Conservation (phyloP, 2,888 invertebrate genomes). For the Leucoma salicis region DNA sequence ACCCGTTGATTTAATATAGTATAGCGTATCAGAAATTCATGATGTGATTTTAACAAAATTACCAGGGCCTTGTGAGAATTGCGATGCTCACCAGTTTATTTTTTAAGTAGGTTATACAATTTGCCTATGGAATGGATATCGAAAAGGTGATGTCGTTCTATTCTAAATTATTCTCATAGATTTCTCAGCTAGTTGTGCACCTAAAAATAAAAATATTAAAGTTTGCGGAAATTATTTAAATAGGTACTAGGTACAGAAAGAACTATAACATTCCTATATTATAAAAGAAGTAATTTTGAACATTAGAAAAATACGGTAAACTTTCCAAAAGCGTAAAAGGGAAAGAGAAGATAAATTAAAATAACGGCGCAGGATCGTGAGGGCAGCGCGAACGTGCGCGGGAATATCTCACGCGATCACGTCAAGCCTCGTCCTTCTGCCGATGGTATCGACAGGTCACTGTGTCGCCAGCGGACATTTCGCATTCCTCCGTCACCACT, state of each 20-base stretch:
- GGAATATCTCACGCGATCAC: conserved; percentile 69
- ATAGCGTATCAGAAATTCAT: conserved; percentile 46
- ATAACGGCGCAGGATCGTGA: conserved; percentile 51
- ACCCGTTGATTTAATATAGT: conserved; percentile 50
- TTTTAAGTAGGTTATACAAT: too few species aligned
- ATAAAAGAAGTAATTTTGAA: too few species aligned
- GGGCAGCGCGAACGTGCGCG: conserved; percentile 56
- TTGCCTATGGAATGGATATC: too few species aligned
- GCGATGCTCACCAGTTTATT: too few species aligned
- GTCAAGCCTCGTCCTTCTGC: conserved; percentile 47
- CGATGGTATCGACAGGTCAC: conserved; percentile 60
- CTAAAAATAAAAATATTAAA: too few species aligned
- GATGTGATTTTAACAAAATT: conserved; percentile 39
- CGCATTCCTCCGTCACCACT: conserved; percentile 45
- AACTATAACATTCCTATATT: too few species aligned
- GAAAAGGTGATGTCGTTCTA: too few species aligned
- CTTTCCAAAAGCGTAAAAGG: conserved; percentile 29
- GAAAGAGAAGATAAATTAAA: conserved; percentile 46
- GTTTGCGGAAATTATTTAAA: too few species aligned
- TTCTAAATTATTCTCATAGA: too few species aligned
- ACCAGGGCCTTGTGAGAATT: too few species aligned
- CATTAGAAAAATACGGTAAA: conserved; percentile 14
- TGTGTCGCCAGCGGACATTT: conserved; percentile 61
- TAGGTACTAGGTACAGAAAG: too few species aligned
- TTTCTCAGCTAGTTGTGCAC: too few species aligned